Conservation (phyloP, 2,888 invertebrate genomes). For the Habroteleia sp. region DNA sequence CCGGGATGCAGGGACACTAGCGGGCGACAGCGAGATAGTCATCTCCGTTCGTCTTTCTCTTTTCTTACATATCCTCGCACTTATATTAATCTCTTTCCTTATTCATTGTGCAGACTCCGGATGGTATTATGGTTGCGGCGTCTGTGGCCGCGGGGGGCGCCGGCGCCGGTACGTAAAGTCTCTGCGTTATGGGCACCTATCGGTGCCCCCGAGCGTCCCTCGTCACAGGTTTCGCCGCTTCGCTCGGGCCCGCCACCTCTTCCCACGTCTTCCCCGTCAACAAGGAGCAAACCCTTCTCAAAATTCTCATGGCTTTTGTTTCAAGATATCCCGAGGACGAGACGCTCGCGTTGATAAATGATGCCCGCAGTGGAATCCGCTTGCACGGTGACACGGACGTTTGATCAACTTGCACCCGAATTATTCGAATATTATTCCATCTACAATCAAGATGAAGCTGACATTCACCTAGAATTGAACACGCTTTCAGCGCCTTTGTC, state of each 20-base stretch:
- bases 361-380: constrained; percentile 69
- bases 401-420: constrained; percentile 32
- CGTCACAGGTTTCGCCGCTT: constrained; percentile 47
- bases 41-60: constrained; percentile 51
- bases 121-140: constrained; percentile 78
- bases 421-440: constrained; percentile 38
- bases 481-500: constrained; percentile 22
- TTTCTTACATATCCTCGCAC: constrained; percentile 32
- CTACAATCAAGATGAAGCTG: constrained; percentile 4
- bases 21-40: constrained; percentile 75
- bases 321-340: constrained; percentile 75
- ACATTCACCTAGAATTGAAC: background rate
- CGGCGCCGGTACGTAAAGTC: constrained; percentile 81
- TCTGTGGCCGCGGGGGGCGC: constrained; percentile 81
- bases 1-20: constrained; percentile 47
- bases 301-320: constrained; percentile 78
- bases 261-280: constrained; percentile 65
- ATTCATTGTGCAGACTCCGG: constrained; percentile 64
- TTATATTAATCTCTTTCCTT: constrained; percentile 61
- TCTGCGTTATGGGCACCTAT: constrained; percentile 76
- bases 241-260: constrained; percentile 67
- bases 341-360: constrained; percentile 77
- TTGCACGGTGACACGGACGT: constrained; percentile 50
- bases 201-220: constrained; percentile 61
- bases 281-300: constrained; percentile 71